Evolutionary conservation across 2,113 vertebrate species (phyloP).

Genomic region (Pelusios castaneus): DNA sequence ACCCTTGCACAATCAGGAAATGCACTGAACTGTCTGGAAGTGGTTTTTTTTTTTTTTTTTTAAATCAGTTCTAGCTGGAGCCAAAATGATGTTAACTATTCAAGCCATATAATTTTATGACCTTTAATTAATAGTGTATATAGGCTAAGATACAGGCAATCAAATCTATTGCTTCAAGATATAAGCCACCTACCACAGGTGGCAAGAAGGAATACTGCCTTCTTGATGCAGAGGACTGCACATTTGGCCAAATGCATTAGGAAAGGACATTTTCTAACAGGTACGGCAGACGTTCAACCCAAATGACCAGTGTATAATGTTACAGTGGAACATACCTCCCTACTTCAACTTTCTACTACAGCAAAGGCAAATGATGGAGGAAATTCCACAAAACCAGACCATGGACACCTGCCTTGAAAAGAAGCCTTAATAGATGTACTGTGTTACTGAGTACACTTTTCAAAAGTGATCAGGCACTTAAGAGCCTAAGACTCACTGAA

Average conservation of each 20-base stretch:
- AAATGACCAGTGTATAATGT: background rate
- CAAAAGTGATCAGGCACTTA: background rate
- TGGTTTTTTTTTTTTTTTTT: slow-evolving; percentile 44
- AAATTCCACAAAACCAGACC: slow-evolving; percentile 65
- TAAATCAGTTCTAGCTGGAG: slow-evolving; percentile 15
- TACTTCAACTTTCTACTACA: slow-evolving; percentile 6
- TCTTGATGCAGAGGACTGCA: background rate
- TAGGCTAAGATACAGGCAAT: slow-evolving; percentile 31
- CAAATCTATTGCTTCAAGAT: background rate
- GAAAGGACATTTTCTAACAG: background rate
- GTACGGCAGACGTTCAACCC: background rate
- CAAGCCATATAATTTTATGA: slow-evolving; percentile 40
- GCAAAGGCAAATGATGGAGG: slow-evolving; percentile 39
- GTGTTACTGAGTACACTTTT: background rate
- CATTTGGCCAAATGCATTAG: background rate
- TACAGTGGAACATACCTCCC: background rate
- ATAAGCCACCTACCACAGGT: background rate
- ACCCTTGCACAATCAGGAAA: background rate
- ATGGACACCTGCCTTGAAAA: slow-evolving; percentile 68
- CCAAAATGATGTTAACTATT: slow-evolving; percentile 8
- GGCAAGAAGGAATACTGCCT: background rate
- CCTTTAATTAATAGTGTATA: slow-evolving; percentile 29
- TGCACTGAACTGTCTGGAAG: background rate
- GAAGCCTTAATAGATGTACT: slow-evolving; percentile 48
- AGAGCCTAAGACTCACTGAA: background rate